These are phyloP conservation scores for Thera britannica DNA, from an alignment of 2,888 invertebrate species.

Conservation along the genomic window DNA sequence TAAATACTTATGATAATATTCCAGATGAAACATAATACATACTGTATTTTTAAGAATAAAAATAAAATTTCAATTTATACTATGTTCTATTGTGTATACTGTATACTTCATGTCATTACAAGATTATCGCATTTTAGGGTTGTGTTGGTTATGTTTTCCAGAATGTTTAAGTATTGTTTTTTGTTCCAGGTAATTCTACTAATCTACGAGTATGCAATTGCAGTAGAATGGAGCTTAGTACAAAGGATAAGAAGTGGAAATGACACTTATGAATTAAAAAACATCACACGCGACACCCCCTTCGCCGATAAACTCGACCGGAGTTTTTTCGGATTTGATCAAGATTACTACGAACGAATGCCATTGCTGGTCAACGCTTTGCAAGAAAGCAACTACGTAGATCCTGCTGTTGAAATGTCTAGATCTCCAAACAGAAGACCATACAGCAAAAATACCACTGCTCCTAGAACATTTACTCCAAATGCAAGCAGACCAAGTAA, in stretches of 20 bases:
- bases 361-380: slow-evolving; percentile 77
- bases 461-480: slow-evolving; percentile 20
- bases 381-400: slow-evolving; percentile 72
- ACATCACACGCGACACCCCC: slow-evolving; percentile 57
- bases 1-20: slow-evolving; percentile 23
- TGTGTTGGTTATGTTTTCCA: too few species aligned
- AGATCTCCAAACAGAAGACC: slow-evolving; percentile 42
- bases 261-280: slow-evolving; percentile 46
- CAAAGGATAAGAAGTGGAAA: slow-evolving; percentile 61
- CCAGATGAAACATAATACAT: not conserved
- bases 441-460: slow-evolving; percentile 29
- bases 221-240: slow-evolving; percentile 77
- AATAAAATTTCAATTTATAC: not conserved
- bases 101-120: too few species aligned
- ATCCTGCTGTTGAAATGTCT: slow-evolving; percentile 57
- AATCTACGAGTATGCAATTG: slow-evolving; percentile 80
- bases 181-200: slow-evolving; percentile 79
- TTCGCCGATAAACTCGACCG: slow-evolving; percentile 74
- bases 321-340: slow-evolving; percentile 74
- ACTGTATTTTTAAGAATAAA: not conserved
- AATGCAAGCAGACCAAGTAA: slow-evolving; percentile 46
- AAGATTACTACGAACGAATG: slow-evolving; percentile 79
- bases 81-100: not conserved
- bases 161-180: not conserved
- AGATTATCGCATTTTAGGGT: too few species aligned